Base-by-base conservation (phyloP, 1,140 invertebrate species). In the Nephila pilipes region DNA sequence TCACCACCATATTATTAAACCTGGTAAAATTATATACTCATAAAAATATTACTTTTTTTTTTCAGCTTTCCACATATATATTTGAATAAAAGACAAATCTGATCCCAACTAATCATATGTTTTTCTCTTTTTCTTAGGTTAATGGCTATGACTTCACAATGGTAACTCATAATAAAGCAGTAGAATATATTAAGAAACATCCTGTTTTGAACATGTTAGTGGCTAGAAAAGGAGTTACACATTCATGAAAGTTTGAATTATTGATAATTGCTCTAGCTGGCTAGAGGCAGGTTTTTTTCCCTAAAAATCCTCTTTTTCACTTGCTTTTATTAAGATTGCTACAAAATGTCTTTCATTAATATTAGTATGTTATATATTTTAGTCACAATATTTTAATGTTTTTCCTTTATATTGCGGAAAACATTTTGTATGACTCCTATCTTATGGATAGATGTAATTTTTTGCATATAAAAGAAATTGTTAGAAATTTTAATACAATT, bases 61-160 rank as follows among this genome's bases (percentile, higher is more conserved):
- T 46, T 46, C 0, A 46, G 12, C 46, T 46, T 10, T 10, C n/a
- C n/a, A n/a, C n/a, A 10, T 46, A 46, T 46, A 10, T 46, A 10
- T 10, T 46, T 46, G 46, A 46, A 46, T 46, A 0, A 46, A 46
- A 10, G 46, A 46, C 46, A 46, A 46, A 46, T 46, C 46, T 46
- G 46, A 46, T 46, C 46, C 46, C 6, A 46, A 46, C 46, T 46
- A 46, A 46, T 10, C 16, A n/a, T 83, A n/a, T n/a, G 55, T 55
- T 55, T 60, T 10, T 36, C 8, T 87, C 1, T 32, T 60, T 63
- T 10, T 20, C 36, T 0, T 36, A 87, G 85, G 99, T 99, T 94
- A 99, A 99, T 96, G 99, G 99, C 4, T 98, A 98, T 96, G 99
- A 99, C 95, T 99, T 99, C 95, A 99, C 99, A 83, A 98, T 99